Conservation (phyloP, 2,888 invertebrate genomes). For the Yponomeuta evonymella region DNA sequence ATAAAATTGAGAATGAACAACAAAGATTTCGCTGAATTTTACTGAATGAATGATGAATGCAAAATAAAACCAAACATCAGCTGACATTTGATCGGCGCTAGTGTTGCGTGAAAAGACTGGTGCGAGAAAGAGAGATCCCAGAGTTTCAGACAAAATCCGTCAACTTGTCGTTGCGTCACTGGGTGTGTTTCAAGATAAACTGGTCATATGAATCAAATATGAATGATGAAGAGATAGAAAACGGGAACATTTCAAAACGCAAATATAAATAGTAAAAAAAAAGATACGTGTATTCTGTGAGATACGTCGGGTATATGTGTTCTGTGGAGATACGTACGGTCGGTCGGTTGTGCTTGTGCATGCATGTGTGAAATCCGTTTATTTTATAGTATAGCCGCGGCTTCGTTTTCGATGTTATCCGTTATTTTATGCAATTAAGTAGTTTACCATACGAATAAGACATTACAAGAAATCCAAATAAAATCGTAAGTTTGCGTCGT, state of each 20-base stretch:
- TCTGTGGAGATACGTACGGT: no score
- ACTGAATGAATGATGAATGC: neutral
- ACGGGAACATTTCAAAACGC: neutral
- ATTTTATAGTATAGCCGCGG: neutral
- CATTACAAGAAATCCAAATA: neutral
- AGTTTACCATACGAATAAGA: neutral
- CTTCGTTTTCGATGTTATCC: neutral
- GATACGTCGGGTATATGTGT: no score
- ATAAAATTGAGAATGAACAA: slow-evolving; percentile 40
- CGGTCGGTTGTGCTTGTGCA: no score
- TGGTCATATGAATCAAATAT: no score
- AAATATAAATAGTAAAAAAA: neutral
- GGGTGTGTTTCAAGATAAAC: slow-evolving; percentile 5
- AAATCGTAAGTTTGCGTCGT: neutral
- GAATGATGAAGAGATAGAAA: neutral
- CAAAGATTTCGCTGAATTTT: slow-evolving; percentile 11
- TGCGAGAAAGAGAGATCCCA: slow-evolving; percentile 9
- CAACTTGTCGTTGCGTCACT: slow-evolving; percentile 5
- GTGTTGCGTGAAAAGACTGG: neutral
- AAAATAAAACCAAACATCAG: slow-evolving; percentile 10
- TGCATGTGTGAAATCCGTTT: no score
- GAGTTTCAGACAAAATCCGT: neutral
- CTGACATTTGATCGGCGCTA: slow-evolving; percentile 13
- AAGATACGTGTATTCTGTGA: no score
- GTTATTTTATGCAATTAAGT: neutral